These are phyloP conservation scores for Huso huso DNA, from an alignment of 2,797 vertebrate genomes.

Conservation along the genomic window DNA sequence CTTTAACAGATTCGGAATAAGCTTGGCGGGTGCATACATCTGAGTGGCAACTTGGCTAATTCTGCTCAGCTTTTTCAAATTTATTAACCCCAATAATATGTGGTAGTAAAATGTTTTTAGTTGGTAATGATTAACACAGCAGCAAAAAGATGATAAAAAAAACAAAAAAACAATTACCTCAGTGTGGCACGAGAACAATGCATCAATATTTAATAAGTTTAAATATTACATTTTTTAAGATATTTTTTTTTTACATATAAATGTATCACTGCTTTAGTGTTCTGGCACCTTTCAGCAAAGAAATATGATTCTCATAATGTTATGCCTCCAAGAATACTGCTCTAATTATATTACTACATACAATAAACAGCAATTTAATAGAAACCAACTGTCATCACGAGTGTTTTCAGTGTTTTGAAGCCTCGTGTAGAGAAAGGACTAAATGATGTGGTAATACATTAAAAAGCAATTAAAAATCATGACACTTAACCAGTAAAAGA, in stretches of 20 bases:
- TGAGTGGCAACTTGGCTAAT: slow-evolving; percentile 12
- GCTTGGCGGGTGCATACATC: slow-evolving; percentile 1
- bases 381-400: slow-evolving; percentile 16
- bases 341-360: slow-evolving; percentile 20
- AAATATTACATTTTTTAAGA: not conserved
- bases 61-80: slow-evolving; percentile 25
- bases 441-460: slow-evolving; percentile 17
- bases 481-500: slow-evolving; percentile 2
- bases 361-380: slow-evolving; percentile 16
- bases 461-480: slow-evolving; percentile 26
- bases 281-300: slow-evolving; percentile 8
- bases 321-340: slow-evolving; percentile 13
- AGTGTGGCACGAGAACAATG: not conserved
- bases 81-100: slow-evolving; percentile 26
- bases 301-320: slow-evolving; percentile 13
- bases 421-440: slow-evolving; percentile 8
- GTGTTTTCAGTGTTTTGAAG: slow-evolving; percentile 16
- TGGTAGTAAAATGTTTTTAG: slow-evolving; percentile 28
- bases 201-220: slow-evolving; percentile 35
- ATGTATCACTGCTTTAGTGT: not conserved
- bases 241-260: not conserved
- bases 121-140: slow-evolving; percentile 25
- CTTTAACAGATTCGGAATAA: not conserved
- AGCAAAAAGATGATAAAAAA: slow-evolving; percentile 23
- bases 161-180: not conserved